Percentiles rank a stretch among this genome's conserved stretches.
Evolutionary conservation across 2,888 invertebrate genomes (phyloP).

Genomic region (Lasioglossum leucozonium): DNA sequence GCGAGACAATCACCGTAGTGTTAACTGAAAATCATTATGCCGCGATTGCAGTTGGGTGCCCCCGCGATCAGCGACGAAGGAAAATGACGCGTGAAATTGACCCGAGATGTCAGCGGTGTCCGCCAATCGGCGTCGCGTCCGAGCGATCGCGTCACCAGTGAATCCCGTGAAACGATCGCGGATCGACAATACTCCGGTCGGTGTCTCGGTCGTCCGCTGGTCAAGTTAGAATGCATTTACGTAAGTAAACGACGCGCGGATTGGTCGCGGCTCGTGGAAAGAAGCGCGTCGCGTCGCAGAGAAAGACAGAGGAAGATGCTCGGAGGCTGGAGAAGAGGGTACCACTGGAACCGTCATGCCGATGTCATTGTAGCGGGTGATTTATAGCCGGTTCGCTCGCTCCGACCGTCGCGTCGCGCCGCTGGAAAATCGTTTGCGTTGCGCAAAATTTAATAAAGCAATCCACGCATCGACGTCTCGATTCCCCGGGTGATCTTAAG

Average conservation of each 20-base stretch:
- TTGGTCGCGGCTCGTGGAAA: slow-evolving; percentile 46
- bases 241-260: slow-evolving; percentile 71
- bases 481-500: slow-evolving; percentile 71
- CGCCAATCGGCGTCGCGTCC: background rate
- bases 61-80: background rate
- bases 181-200: slow-evolving; percentile 55
- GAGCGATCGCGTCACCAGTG: slow-evolving; percentile 19
- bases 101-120: background rate
- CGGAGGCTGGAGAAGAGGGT: background rate
- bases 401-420: slow-evolving; percentile 58
- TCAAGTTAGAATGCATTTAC: slow-evolving; percentile 72
- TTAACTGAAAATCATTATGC: background rate
- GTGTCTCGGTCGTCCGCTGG: slow-evolving; percentile 55
- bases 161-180: slow-evolving; percentile 54
- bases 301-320: slow-evolving; percentile 13
- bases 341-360: slow-evolving; percentile 64
- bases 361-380: slow-evolving; percentile 75
- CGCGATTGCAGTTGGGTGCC: background rate
- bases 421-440: slow-evolving; percentile 76
- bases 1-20: background rate
- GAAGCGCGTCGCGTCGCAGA: slow-evolving; percentile 58
- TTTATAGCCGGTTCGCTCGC: slow-evolving; percentile 69
- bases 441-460: slow-evolving; percentile 80
- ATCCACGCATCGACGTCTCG: slow-evolving; percentile 75
- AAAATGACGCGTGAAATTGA: background rate